These are phyloP conservation scores for Neria commutata DNA, from an alignment of 2,888 invertebrate genomes.

Conservation along the genomic window DNA sequence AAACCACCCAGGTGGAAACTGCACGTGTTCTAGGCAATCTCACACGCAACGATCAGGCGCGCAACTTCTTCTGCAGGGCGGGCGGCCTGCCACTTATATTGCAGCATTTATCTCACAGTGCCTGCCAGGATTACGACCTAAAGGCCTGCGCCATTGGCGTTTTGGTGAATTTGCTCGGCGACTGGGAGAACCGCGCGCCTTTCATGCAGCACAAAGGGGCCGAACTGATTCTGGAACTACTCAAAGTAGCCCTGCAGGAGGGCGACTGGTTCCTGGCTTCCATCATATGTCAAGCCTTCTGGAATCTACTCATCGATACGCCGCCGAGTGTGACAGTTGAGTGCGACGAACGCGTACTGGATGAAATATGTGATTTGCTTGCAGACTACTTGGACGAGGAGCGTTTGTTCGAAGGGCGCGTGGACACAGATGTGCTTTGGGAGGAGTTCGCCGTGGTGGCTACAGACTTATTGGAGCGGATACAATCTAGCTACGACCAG, in stretches of 20 bases:
- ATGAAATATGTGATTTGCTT: conserved; percentile 64
- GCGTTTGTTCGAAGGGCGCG: conserved; percentile 59
- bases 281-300: conserved; percentile 76
- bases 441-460: conserved; percentile 78
- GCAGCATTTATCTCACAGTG: conserved; percentile 40
- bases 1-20: conserved; percentile 68
- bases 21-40: conserved; percentile 84
- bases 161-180: conserved; percentile 78
- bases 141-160: conserved; percentile 82
- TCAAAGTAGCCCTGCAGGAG: conserved; percentile 66
- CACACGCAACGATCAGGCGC: conserved; percentile 71
- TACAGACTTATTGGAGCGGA: conserved; percentile 71
- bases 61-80: conserved; percentile 71
- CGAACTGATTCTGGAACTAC: conserved; percentile 64
- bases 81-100: conserved; percentile 69
- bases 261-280: conserved; percentile 74
- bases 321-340: conserved; percentile 48
- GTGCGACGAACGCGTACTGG: conserved; percentile 64
- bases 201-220: conserved; percentile 66
- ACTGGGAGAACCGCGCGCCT: conserved; percentile 65
- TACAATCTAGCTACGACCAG: conserved; percentile 54
- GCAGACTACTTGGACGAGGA: conserved; percentile 69
- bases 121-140: conserved; percentile 67
- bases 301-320: conserved; percentile 72
- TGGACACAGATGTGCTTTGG: conserved; percentile 64